Evolutionary conservation across 1,140 invertebrate genomes (phyloP).

Genomic region (Ctenoplectra terminalis): DNA sequence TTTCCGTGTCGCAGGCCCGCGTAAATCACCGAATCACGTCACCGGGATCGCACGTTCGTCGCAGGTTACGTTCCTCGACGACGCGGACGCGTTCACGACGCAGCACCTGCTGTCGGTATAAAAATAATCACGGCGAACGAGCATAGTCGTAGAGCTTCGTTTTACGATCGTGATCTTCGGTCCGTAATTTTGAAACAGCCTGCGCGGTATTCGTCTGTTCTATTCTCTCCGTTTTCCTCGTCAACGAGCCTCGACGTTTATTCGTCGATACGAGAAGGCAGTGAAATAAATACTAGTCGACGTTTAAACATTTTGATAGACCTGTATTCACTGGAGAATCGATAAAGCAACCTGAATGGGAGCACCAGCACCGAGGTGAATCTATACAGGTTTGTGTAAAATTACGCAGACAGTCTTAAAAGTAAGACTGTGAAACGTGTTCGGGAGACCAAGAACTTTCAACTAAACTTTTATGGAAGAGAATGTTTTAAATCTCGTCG

Average conservation of each 20-base stretch:
- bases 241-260: background rate
- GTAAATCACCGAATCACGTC: slow-evolving; percentile 29
- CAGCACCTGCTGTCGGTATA: background rate
- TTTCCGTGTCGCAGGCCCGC: slow-evolving; percentile 8
- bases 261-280: background rate
- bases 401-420: background rate
- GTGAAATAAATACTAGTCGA: too few relatives aligned
- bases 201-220: background rate
- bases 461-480: background rate
- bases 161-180: background rate
- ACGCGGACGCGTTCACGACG: background rate
- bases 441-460: background rate
- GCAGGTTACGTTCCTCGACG: too few relatives aligned
- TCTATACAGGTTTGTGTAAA: background rate
- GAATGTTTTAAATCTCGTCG: background rate
- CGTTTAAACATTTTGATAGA: too few relatives aligned
- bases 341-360: too few relatives aligned
- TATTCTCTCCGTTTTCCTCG: background rate
- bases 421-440: background rate
- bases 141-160: background rate
- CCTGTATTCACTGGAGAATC: too few relatives aligned
- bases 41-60: background rate
- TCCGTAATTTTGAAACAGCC: background rate
- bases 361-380: too few relatives aligned
- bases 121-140: background rate